Evolutionary conservation across 2,113 vertebrate species (phyloP).

Genomic region (Megatriorchis doriae): DNA sequence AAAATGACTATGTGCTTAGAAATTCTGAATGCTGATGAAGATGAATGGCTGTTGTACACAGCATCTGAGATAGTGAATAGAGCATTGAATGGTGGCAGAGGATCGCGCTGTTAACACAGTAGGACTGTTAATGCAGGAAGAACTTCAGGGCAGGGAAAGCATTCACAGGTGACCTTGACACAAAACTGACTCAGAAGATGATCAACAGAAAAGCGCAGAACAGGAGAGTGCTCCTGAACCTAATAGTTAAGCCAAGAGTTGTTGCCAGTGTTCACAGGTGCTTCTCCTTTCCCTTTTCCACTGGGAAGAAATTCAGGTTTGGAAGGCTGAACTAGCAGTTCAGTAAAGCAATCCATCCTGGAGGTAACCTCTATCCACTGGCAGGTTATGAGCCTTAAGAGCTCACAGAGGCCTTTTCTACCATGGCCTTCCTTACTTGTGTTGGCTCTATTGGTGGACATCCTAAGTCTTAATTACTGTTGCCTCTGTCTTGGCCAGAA

Average conservation of each 20-base stretch:
- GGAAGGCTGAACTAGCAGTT: neutral
- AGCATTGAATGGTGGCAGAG: neutral
- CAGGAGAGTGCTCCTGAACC: neutral
- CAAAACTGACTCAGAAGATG: neutral
- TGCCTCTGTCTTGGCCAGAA: neutral
- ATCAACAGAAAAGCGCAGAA: neutral
- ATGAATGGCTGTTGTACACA: neutral
- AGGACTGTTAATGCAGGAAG: neutral
- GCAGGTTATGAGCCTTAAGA: neutral
- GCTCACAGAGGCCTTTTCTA: neutral
- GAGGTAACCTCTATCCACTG: neutral
- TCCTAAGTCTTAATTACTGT: neutral
- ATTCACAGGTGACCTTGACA: neutral
- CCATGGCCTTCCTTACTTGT: neutral
- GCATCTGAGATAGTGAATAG: neutral
- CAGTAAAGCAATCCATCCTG: neutral
- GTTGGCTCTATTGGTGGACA: neutral
- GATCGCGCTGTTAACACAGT: neutral
- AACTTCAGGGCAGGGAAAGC: neutral
- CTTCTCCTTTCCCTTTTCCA: neutral
- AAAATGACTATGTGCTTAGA: neutral
- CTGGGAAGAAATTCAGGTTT: neutral
- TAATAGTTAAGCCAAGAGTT: neutral
- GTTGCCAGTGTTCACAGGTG: neutral
- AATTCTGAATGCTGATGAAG: neutral